These are phyloP conservation scores for Silurus meridionalis DNA, from an alignment of 2,113 vertebrate genomes.

Conservation along the genomic window DNA sequence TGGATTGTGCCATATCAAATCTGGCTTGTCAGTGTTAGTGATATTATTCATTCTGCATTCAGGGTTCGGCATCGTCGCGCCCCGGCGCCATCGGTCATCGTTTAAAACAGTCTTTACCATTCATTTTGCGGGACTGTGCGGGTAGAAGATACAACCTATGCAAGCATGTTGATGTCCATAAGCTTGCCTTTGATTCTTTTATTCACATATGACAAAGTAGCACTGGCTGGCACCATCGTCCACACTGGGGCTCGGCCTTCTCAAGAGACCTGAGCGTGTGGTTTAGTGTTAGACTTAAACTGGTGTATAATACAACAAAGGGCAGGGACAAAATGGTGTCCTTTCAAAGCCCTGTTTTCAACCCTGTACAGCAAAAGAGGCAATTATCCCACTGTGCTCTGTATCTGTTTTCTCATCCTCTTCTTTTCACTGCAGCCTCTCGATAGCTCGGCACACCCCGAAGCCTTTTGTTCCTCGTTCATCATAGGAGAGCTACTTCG, in stretches of 20 bases:
- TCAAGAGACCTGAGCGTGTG: not conserved
- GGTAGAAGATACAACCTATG: not conserved
- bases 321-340: constrained; percentile 20
- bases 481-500: constrained; percentile 33
- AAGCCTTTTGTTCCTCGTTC: constrained; percentile 40
- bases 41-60: constrained; percentile 39
- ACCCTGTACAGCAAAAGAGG: constrained; percentile 16
- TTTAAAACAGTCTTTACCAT: constrained; percentile 1
- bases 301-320: constrained; percentile 12
- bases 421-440: not conserved
- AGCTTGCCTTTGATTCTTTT: constrained; percentile 17
- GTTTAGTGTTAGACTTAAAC: constrained; percentile 14
- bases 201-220: constrained; percentile 7
- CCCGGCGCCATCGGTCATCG: not conserved
- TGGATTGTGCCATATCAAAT: constrained; percentile 11
- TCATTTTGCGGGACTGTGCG: constrained; percentile 14
- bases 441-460: constrained; percentile 7
- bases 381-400: constrained; percentile 3
- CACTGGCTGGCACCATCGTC: not conserved
- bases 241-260: not conserved
- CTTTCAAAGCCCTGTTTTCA: constrained; percentile 20
- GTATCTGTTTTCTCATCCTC: constrained; percentile 17
- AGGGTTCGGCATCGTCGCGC: not conserved
- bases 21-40: constrained; percentile 14
- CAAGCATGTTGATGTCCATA: constrained; percentile 22